Percentiles rank a stretch among this genome's conserved stretches.
Evolutionary conservation across 1,140 invertebrate genomes (phyloP).

Genomic region (Bicyclus anynana): DNA sequence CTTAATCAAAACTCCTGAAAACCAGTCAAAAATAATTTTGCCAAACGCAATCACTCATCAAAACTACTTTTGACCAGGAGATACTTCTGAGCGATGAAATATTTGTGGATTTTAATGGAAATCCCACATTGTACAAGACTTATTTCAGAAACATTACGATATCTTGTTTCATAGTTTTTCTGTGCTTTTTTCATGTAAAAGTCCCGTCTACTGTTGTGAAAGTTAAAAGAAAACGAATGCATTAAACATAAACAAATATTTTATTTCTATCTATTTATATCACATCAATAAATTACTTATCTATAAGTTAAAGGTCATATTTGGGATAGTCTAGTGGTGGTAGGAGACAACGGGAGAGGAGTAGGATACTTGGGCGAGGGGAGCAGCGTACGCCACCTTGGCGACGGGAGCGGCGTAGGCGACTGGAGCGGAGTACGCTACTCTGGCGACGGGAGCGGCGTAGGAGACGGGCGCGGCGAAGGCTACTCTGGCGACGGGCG

Average conservation of each 20-base stretch:
- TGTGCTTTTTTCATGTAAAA: no score
- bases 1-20: no score
- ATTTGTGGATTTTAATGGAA: no score
- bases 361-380: constrained; percentile 14
- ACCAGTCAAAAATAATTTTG: no score
- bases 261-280: constrained; percentile 22
- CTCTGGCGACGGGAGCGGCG: constrained; percentile 36
- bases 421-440: constrained; percentile 36
- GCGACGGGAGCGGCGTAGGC: constrained; percentile 31
- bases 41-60: no score
- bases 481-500: constrained; percentile 39
- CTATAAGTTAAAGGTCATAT: neutral
- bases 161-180: no score
- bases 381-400: constrained; percentile 38
- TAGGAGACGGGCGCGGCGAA: constrained; percentile 35
- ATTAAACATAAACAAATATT: constrained; percentile 18
- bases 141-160: no score
- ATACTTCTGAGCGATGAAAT: no score
- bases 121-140: no score
- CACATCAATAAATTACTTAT: constrained; percentile 6
- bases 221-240: neutral
- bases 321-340: constrained; percentile 9
- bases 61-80: no score
- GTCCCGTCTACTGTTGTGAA: no score
- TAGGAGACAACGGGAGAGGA: constrained; percentile 17